These are phyloP conservation scores for Urocolius indicus DNA, from an alignment of 2,113 vertebrate genomes.

Conservation along the genomic window DNA sequence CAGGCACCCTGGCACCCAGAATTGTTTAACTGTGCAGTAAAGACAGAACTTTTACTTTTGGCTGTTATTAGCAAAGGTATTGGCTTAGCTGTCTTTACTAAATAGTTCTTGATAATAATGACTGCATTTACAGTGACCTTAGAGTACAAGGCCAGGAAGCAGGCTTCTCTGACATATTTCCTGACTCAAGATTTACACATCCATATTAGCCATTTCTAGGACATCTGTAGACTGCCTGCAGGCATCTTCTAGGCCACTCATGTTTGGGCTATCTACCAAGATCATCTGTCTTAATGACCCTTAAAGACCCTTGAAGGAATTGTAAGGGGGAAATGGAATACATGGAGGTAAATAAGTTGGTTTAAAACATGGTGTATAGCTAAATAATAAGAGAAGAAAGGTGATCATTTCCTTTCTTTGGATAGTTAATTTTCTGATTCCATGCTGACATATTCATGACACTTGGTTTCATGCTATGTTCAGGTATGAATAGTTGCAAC, in stretches of 20 bases:
- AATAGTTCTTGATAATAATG: not conserved
- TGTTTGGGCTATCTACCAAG: not conserved
- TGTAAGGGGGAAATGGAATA: not conserved
- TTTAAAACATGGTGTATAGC: not conserved
- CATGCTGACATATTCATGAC: not conserved
- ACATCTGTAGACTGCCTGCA: slow-evolving; percentile 11
- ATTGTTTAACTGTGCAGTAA: not conserved
- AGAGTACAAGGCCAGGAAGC: slow-evolving; percentile 64
- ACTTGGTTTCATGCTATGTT: not conserved
- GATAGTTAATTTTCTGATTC: not conserved
- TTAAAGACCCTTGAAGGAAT: not conserved
- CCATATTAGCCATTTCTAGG: not conserved
- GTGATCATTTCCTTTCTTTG: not conserved
- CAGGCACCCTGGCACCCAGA: not conserved
- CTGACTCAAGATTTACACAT: slow-evolving; percentile 24
- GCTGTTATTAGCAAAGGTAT: not conserved
- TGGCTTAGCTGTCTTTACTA: not conserved
- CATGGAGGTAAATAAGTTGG: not conserved
- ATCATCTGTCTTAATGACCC: slow-evolving; percentile 48
- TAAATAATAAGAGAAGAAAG: not conserved
- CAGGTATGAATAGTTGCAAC: not conserved
- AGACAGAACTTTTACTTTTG: not conserved
- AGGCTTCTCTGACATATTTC: slow-evolving; percentile 58
- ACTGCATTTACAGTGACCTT: not conserved
- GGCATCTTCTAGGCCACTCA: slow-evolving; percentile 15